Evolutionary conservation across 1,140 invertebrate species (phyloP).

Genomic region (Drosophila mauritiana): DNA sequence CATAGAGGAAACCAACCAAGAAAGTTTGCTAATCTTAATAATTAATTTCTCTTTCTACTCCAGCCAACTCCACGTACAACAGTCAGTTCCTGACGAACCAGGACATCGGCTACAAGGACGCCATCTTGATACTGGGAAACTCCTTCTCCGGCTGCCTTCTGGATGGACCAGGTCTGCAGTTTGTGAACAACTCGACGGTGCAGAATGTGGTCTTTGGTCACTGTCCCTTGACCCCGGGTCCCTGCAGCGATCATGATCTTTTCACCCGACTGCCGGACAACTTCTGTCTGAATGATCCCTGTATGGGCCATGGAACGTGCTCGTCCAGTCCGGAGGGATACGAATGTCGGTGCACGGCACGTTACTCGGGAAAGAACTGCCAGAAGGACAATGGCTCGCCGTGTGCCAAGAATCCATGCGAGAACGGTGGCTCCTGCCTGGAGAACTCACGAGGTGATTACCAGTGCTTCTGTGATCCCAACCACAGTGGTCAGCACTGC

Average conservation of each 20-base stretch:
- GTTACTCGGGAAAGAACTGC: constrained; percentile 93
- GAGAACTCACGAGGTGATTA: constrained; percentile 91
- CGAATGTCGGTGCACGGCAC: constrained; percentile 91
- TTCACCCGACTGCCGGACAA: constrained; percentile 87
- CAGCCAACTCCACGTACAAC: constrained; percentile 91
- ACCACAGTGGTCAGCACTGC: constrained; percentile 91
- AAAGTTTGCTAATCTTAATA: not conserved
- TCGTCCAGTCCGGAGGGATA: constrained; percentile 90
- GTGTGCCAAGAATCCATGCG: constrained; percentile 90
- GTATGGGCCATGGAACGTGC: constrained; percentile 92
- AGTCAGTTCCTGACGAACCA: constrained; percentile 89
- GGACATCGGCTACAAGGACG: constrained; percentile 87
- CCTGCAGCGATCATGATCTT: constrained; percentile 87
- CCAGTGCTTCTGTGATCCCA: constrained; percentile 89
- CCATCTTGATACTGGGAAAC: constrained; percentile 90
- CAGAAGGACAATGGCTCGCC: constrained; percentile 90
- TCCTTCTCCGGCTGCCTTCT: constrained; percentile 93
- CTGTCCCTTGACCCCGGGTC: constrained; percentile 89
- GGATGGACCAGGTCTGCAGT: constrained; percentile 92
- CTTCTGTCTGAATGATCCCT: constrained; percentile 91
- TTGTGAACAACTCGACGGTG: constrained; percentile 88
- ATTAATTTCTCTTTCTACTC: not conserved
- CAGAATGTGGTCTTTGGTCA: constrained; percentile 90
- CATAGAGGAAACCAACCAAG: not conserved
- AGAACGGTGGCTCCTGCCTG: constrained; percentile 90